Evolutionary conservation across 2,888 invertebrate genomes (phyloP).

Genomic region (Noctua pronuba): DNA sequence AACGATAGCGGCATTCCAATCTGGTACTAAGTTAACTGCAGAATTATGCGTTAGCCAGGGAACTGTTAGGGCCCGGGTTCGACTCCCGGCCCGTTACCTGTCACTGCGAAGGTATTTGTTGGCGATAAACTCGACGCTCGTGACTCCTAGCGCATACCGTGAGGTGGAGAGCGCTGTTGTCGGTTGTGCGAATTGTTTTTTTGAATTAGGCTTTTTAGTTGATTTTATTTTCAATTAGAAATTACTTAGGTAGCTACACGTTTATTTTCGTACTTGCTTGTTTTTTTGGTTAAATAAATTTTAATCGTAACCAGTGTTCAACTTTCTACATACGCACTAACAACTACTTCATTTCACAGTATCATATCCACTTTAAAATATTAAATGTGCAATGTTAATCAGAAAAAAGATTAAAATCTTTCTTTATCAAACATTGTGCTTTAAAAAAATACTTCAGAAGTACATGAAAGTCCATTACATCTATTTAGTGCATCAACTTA

Average conservation of each 20-base stretch:
- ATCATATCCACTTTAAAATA: not conserved
- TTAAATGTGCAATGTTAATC: not conserved
- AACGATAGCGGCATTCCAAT: constrained; percentile 50
- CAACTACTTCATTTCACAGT: not conserved
- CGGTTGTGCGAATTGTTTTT: constrained; percentile 7
- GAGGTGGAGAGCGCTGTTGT: constrained; percentile 43
- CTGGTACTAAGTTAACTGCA: constrained; percentile 40
- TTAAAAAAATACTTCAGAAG: not conserved
- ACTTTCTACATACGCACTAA: not conserved
- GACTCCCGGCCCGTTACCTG: constrained; percentile 68
- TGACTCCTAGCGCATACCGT: constrained; percentile 68
- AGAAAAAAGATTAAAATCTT: not conserved
- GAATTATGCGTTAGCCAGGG: constrained; percentile 50
- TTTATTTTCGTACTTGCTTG: not conserved
- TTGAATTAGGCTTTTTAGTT: not conserved
- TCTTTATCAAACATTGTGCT: constrained; percentile 1
- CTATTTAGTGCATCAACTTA: not conserved
- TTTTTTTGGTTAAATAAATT: not conserved
- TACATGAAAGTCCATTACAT: not conserved
- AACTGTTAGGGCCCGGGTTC: constrained; percentile 58
- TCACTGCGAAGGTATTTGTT: constrained; percentile 66
- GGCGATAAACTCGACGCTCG: constrained; percentile 64
- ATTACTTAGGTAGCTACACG: not conserved
- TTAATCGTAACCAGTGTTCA: not conserved
- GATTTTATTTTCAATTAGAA: not conserved